Evolutionary conservation across 2,888 invertebrate species (phyloP), one percentile per base, ranked within the genome.

Genomic region (Drosophila dives): DNA sequence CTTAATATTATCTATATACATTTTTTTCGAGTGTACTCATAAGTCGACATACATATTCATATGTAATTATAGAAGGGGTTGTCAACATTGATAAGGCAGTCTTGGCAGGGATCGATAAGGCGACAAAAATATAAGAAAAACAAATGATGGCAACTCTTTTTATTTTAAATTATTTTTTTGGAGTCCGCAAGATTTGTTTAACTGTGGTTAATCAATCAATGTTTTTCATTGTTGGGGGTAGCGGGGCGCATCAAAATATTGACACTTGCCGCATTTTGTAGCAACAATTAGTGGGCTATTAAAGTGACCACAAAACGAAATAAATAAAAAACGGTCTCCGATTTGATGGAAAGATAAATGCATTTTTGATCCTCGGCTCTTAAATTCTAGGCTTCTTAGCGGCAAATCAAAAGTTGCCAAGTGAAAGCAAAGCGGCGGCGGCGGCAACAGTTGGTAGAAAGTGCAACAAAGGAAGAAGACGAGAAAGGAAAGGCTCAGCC

Each of bases 281-380:
- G 80, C 85, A 74, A 75, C 86, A 86, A 86, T 86, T 87, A 85
- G 86, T 77, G 75, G 67, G 73, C 64, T 78, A 78, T 84, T 75
- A 83, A 83, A 59, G 54, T 79, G 75, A 86, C 86, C 86, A 70
- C 85, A 88, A 79, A 71, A 59, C 11, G 38, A 45, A 20, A 12
- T 42, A 45, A 12, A 45, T 45, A 45, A 45, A 45, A 45, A 23
- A 8, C 23, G 17, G 33, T 15, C 8, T 49, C 42, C 20, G 50
- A 61, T 73, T 64, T 26, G 68, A 65, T 58, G 62, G 72, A 61
- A 87, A 91, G 91, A 91, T 89, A 91, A 91, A 91, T 91, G 87
- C 70, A 38, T 91, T 89, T 88, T 89, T 83, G 91, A 91, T 91
- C 88, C 75, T 87, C 58, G 72, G 3, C 51, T 60, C 50, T 62